Evolutionary conservation across 2,888 invertebrate genomes (phyloP), one percentile per base, ranked within the genome.

Genomic region (Heteropelma amictum): DNA sequence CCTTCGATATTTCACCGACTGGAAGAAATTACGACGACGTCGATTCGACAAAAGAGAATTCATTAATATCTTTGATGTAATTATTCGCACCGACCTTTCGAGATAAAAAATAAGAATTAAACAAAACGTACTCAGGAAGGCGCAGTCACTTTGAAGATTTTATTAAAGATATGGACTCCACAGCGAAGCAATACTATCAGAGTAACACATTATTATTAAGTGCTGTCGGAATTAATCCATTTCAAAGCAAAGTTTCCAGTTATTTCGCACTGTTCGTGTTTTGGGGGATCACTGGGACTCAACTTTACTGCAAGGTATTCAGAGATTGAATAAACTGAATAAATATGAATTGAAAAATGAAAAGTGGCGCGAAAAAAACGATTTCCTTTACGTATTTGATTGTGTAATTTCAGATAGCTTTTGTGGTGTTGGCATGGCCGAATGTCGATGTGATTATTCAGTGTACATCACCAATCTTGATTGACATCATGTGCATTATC

Each of bases 261-360:
- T 35, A 23, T 7, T 10, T 26, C 6, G 49, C 38, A 12, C 26
- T 12, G 10, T 8, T 38, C 0, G 49, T 26, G 12, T 63, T 26
- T 26, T 63, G 33, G 23, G 10, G 17, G n/a, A 45, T 61, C 30
- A 33, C 69, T 14, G 14, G 42, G 6, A 42, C 51, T 26, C 60
- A 60, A 26, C 8, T 69, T 33, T 30, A 17, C 3, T 61, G 42
- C 45, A 69, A 69, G 61, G 69, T 69, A 61, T 3, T 8, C n/a
- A 12, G 26, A 38, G 6, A 56, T 19, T 14, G 1, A 23, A 30
- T 3, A 6, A 26, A 56, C 28, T 14, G 0, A 23, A 2, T n/a
- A 5, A 28, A 5, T 38, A 12, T 17, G 10, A 23, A 4, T n/a
- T 33, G n/a, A 14, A 14, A 19, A 42, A 12, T 1, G 19, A 45